These are phyloP conservation scores for Semaprochilodus insignis DNA, from an alignment of 2,797 vertebrate species.

Conservation along the genomic window DNA sequence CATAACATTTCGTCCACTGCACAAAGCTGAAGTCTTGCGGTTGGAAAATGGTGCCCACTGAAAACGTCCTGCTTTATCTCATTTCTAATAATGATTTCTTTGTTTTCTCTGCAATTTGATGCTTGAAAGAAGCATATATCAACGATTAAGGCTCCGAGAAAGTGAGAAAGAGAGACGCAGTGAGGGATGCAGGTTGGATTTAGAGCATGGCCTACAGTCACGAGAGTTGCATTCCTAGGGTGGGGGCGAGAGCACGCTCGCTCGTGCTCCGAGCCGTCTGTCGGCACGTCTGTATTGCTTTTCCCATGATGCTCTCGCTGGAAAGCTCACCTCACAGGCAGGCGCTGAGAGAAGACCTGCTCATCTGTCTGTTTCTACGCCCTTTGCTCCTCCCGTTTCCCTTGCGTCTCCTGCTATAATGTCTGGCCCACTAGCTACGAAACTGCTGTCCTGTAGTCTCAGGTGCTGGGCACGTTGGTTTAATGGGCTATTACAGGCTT, in stretches of 20 bases:
- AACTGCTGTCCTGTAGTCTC: too few relatives aligned
- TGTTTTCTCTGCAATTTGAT: neutral
- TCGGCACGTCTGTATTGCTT: conserved; percentile 56
- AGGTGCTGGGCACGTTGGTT: neutral
- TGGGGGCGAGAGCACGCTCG: conserved; percentile 41
- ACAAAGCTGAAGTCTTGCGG: neutral
- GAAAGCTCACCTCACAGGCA: conserved; percentile 38
- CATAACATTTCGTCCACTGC: conserved; percentile 33
- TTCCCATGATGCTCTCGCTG: conserved; percentile 58
- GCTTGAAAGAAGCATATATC: neutral
- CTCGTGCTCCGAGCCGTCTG: conserved; percentile 48
- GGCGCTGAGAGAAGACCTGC: conserved; percentile 1
- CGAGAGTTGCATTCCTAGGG: conserved; percentile 52
- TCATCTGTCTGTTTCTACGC: conserved; percentile 1
- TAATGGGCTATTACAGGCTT: neutral
- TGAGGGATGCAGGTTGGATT: conserved; percentile 37
- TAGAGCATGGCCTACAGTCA: conserved; percentile 48
- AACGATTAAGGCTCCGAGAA: neutral
- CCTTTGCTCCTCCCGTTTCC: neutral
- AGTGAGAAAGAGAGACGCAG: neutral
- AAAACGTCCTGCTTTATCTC: neutral
- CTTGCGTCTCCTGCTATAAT: neutral
- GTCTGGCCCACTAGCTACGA: neutral
- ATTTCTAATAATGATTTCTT: neutral
- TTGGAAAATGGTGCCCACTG: neutral